These are phyloP conservation scores for Zeus faber DNA, from an alignment of 2,113 vertebrate species.

Conservation along the genomic window DNA sequence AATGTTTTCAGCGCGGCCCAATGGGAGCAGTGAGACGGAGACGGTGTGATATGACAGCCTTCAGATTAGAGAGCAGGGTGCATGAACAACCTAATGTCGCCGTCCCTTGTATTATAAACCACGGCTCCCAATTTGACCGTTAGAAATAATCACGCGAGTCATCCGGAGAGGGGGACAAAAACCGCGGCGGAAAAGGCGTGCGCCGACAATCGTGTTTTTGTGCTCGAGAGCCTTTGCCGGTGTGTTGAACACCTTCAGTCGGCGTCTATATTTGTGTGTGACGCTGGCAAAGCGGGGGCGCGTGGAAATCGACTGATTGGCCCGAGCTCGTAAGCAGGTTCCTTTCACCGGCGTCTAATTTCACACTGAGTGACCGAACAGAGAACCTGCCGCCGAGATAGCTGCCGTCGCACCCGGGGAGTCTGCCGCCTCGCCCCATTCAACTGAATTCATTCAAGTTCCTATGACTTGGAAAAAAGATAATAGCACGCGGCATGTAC, in stretches of 20 bases:
- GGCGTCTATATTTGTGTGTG: background rate
- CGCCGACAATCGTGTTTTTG: too few species aligned
- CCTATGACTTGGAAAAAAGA: too few species aligned
- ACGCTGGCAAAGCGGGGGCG: background rate
- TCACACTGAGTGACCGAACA: slow-evolving; percentile 23
- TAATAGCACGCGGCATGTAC: too few species aligned
- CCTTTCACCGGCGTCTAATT: slow-evolving; percentile 20
- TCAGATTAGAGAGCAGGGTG: slow-evolving; percentile 25
- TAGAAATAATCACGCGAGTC: background rate
- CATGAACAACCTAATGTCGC: slow-evolving; percentile 4
- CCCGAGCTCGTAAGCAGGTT: slow-evolving; percentile 10
- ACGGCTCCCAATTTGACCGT: background rate
- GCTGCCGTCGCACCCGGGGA: too few species aligned
- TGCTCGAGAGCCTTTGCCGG: too few species aligned
- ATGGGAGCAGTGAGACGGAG: slow-evolving; percentile 11
- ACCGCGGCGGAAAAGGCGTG: too few species aligned
- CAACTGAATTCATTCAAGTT: too few species aligned
- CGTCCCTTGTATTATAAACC: background rate
- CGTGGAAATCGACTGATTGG: background rate
- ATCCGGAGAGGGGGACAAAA: too few species aligned
- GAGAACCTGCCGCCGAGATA: too few species aligned
- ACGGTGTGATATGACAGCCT: background rate
- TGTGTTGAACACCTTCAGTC: too few species aligned
- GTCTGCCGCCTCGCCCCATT: too few species aligned
- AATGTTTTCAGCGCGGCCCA: slow-evolving; percentile 38